These are phyloP conservation scores for Nanorana parkeri DNA, from an alignment of 2,113 vertebrate genomes.

Conservation along the genomic window DNA sequence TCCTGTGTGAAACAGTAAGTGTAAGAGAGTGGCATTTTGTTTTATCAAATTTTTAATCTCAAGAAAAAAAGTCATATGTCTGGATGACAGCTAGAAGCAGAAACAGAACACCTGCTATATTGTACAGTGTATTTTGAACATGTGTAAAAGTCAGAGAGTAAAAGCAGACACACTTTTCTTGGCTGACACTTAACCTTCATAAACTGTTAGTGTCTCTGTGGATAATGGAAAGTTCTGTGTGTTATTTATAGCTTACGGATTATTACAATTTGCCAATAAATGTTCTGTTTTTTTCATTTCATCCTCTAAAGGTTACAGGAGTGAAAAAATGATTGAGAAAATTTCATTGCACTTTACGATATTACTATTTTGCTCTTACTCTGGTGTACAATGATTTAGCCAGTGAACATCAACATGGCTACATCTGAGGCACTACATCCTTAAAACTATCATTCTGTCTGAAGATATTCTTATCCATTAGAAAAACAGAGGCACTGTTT, in stretches of 20 bases:
- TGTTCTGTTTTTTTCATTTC: not conserved
- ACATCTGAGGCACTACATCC: too few relatives aligned
- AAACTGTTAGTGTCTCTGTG: not conserved
- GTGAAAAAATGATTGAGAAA: not conserved
- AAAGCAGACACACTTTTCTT: not conserved
- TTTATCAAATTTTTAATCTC: too few relatives aligned
- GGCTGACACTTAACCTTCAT: slow-evolving; percentile 25
- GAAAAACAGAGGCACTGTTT: too few relatives aligned
- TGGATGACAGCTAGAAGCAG: not conserved
- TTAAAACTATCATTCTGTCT: too few relatives aligned
- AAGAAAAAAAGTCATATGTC: not conserved
- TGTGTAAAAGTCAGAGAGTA: slow-evolving; percentile 1
- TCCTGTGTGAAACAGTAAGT: too few relatives aligned
- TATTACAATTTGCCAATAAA: slow-evolving; percentile 18
- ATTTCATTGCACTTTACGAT: slow-evolving; percentile 14
- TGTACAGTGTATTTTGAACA: not conserved
- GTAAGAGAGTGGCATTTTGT: too few relatives aligned
- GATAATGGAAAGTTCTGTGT: not conserved
- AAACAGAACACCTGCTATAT: not conserved
- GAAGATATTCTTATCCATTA: too few relatives aligned
- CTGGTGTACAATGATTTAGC: slow-evolving; percentile 30
- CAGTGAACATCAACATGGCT: slow-evolving; percentile 32
- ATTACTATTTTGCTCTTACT: slow-evolving; percentile 26
- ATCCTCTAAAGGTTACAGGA: slow-evolving; percentile 9
- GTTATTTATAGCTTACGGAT: slow-evolving; percentile 10